Base-by-base conservation (phyloP, 2,888 invertebrate genomes). In the Drosophila putrida region DNA sequence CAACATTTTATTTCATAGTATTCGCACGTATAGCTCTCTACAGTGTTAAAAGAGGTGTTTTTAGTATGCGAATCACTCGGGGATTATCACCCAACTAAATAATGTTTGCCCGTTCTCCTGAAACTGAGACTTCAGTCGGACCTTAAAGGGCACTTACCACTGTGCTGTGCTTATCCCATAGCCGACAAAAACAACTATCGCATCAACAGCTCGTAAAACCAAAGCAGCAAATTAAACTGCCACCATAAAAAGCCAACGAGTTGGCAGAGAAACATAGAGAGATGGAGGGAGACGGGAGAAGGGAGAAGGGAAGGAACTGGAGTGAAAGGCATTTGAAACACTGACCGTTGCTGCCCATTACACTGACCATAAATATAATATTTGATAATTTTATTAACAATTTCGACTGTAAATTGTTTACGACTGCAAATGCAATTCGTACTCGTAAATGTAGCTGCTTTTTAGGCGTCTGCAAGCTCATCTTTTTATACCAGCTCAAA, bases 351-450 rank as follows among this genome's bases (percentile, higher is more conserved):
- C 68, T 60, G 67, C 46, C 72, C 87, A 75, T 88, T 77, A 66
- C 68, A 61, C 71, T 75, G 83, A 86, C 75, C 83, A 81, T 89
- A 89, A 84, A 89, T 86, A 84, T 87, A 87, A 88, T 84, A 89
- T 89, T 86, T 89, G 89, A 89, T 86, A 87, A 86, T 86, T 88
- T 89, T 89, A 86, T 86, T 86, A 86, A 89, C 85, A 88, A 88
- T 89, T 89, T 89, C 62, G 69, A 72, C 73, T 89, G 85, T 79
- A 89, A 85, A 87, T 82, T 84, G 88, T 89, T 84, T 84, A 84
- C 83, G 88, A 89, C 88, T 82, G 49, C 25, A 39, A 54, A 15
- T 44, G 64, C 43, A 70, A 66, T 69, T 57, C 61, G 13, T 13
- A 33, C 25, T 43, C 15, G 31, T 31, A 33, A 13, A 20, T 54